Evolutionary conservation across 2,113 vertebrate genomes (phyloP).

Genomic region (Mirounga angustirostris): DNA sequence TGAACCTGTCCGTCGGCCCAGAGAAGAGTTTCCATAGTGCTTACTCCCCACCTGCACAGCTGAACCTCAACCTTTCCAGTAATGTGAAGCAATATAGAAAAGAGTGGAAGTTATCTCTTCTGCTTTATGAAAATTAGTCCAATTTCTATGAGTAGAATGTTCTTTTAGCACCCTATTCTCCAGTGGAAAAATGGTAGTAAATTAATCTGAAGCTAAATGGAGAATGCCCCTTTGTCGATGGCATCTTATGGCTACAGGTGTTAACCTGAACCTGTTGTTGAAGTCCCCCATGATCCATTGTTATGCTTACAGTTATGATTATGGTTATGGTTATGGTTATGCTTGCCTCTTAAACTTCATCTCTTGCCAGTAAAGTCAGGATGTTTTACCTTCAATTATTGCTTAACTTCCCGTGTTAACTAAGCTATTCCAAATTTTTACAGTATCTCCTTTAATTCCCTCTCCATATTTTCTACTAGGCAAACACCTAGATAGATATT

Average conservation of each 20-base stretch:
- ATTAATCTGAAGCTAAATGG: background rate
- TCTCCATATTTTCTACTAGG: background rate
- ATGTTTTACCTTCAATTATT: background rate
- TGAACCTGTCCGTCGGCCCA: accelerated
- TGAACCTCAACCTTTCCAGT: background rate
- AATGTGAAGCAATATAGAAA: background rate
- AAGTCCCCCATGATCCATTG: background rate
- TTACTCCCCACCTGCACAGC: background rate
- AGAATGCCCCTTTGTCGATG: background rate
- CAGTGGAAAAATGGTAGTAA: background rate
- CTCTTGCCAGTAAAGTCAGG: background rate
- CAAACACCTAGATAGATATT: background rate
- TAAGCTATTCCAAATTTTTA: background rate
- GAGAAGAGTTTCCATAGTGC: background rate
- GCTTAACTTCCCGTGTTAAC: background rate
- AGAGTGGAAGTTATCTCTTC: background rate
- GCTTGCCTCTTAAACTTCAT: background rate
- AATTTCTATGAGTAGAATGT: background rate
- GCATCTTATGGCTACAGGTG: background rate
- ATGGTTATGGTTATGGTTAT: background rate
- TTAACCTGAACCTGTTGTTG: background rate
- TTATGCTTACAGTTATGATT: background rate
- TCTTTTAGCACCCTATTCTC: background rate
- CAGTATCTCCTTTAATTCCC: background rate
- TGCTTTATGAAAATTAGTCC: background rate